A percentile compares a stretch with the other conserved stretches of the same genome.
phyloP scores from a whole-genome alignment of 2,797 vertebrate genomes.

The Melanotaenia nigrans region DNA sequence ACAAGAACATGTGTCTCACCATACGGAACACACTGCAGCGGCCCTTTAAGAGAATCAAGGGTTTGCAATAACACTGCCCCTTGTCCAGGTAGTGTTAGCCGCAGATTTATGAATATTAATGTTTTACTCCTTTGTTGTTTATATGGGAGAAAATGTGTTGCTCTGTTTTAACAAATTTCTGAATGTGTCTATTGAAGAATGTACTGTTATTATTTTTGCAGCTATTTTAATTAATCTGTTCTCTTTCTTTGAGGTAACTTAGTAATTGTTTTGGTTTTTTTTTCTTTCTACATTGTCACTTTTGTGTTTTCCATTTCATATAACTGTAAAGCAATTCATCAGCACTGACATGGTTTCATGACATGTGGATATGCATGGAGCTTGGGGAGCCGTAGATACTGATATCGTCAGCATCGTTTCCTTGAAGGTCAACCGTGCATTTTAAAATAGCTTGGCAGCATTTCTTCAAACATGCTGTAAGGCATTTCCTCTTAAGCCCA shows the following conservation, averaged over 20 bases:
- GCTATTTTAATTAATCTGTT: constrained; percentile 55
- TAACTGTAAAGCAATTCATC: constrained; percentile 73
- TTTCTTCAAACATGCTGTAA: constrained; percentile 64
- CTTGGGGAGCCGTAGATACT: constrained; percentile 61
- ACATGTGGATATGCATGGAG: constrained; percentile 64
- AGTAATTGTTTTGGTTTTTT: constrained; percentile 36
- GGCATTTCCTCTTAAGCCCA: constrained; percentile 66
- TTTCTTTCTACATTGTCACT: constrained; percentile 54
- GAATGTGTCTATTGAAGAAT: constrained; percentile 67
- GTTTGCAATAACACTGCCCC: constrained; percentile 99
- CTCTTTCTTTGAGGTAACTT: constrained; percentile 64
- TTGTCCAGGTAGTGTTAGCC: constrained; percentile 99
- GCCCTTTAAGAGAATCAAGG: constrained; percentile 99
- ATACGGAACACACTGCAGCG: constrained; percentile 99
- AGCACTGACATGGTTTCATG: constrained; percentile 64
- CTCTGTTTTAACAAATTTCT: constrained; percentile 67
- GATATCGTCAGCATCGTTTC: constrained; percentile 69
- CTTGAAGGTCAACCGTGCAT: constrained; percentile 76
- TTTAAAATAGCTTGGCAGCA: constrained; percentile 68
- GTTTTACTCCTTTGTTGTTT: constrained; percentile 73
- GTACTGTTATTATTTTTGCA: constrained; percentile 53
- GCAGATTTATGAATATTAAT: constrained; percentile 87
- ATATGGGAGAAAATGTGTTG: constrained; percentile 76
- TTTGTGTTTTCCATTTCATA: constrained; percentile 75
- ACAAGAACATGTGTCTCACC: constrained; percentile 99